These are phyloP conservation scores for Nasua narica DNA, from an alignment of 2,797 vertebrate species.

Conservation along the genomic window DNA sequence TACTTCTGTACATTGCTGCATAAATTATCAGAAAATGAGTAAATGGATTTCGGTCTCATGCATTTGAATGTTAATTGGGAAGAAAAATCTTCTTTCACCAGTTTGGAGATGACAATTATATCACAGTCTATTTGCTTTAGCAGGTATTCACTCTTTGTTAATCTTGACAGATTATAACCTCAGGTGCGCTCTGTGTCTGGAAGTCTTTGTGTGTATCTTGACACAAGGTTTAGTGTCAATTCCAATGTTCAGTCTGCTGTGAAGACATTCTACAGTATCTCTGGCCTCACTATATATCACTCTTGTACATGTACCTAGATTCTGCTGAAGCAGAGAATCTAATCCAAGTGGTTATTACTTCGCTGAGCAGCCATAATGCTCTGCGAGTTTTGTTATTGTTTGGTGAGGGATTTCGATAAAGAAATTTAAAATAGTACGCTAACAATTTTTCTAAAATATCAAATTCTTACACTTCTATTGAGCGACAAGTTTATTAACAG, in stretches of 20 bases:
- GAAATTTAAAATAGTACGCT: background rate
- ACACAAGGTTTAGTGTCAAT: slow-evolving; percentile 72
- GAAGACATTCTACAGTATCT: slow-evolving; percentile 61
- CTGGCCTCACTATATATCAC: slow-evolving; percentile 44
- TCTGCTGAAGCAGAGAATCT: slow-evolving; percentile 70
- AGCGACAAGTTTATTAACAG: slow-evolving; percentile 27
- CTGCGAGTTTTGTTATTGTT: slow-evolving; percentile 43
- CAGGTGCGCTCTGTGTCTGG: slow-evolving; percentile 63
- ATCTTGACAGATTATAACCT: slow-evolving; percentile 75
- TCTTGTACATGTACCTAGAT: slow-evolving; percentile 34
- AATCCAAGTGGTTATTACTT: slow-evolving; percentile 66
- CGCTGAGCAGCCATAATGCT: slow-evolving; percentile 60
- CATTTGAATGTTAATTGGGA: slow-evolving; percentile 74
- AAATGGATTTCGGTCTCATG: slow-evolving; percentile 70
- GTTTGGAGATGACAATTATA: slow-evolving; percentile 73
- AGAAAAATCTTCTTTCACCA: slow-evolving; percentile 62
- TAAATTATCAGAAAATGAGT: slow-evolving; percentile 76
- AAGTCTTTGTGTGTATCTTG: slow-evolving; percentile 73
- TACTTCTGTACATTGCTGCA: slow-evolving; percentile 74
- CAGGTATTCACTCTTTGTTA: slow-evolving; percentile 67
- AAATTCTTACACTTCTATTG: background rate
- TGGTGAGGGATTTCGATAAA: slow-evolving; percentile 39
- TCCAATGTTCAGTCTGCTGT: slow-evolving; percentile 60
- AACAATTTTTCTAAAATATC: background rate
- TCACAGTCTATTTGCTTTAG: slow-evolving; percentile 67